Conservation (phyloP, 2,888 invertebrate species). For the Cyaniris semiargus region DNA sequence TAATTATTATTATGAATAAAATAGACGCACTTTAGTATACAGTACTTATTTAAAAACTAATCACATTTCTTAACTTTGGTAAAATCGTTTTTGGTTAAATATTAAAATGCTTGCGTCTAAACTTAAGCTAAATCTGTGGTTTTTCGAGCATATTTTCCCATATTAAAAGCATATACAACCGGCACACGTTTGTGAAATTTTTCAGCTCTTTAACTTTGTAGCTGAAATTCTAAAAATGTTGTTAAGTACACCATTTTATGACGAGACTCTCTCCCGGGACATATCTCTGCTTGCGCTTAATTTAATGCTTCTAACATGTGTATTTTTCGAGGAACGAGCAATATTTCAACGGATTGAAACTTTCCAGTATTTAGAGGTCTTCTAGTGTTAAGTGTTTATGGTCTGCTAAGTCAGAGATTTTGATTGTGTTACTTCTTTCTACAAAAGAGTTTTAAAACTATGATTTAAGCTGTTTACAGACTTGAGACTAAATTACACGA, state of each 20-base stretch:
- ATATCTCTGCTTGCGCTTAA: conserved; percentile 23
- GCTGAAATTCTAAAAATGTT: conserved; percentile 31
- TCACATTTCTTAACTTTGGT: background rate
- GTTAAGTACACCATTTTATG: conserved; percentile 23
- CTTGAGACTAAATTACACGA: no score
- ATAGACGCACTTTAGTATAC: background rate
- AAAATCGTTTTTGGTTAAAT: background rate
- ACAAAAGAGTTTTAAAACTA: background rate
- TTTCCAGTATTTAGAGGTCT: background rate
- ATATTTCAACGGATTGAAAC: conserved; percentile 10
- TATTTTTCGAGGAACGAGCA: conserved; percentile 3
- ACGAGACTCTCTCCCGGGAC: conserved; percentile 23
- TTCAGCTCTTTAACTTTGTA: conserved; percentile 29
- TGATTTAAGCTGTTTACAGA: no score
- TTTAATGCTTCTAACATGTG: conserved; percentile 22
- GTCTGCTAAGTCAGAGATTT: background rate
- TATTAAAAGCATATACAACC: background rate
- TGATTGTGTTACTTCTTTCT: background rate
- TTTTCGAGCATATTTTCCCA: background rate
- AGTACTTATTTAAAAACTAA: background rate
- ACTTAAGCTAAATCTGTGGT: background rate
- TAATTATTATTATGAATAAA: background rate
- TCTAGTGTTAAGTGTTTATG: background rate
- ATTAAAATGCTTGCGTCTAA: background rate
- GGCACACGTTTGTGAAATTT: background rate